Evolutionary conservation across 2,113 vertebrate species (phyloP), one percentile per base, ranked within the genome.

Genomic region (Corythaeola cristata): DNA sequence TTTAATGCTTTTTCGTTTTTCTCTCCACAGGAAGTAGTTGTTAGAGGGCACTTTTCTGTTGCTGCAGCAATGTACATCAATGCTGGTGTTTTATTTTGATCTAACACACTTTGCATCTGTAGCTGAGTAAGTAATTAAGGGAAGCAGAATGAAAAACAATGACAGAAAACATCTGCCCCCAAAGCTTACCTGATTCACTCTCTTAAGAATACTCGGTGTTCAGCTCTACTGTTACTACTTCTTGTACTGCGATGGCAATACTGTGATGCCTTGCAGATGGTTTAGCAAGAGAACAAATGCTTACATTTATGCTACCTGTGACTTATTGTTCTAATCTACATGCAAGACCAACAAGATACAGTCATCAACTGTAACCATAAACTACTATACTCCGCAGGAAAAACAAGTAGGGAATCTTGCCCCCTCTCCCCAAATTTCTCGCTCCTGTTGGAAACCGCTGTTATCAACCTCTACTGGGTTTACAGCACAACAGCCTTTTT

Each of bases 201-300:
- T 67, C 35, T 59, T 39, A 59, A 26, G 37, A 64, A 21, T 6
- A 33, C 18, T 56, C 1, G 0, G 8, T 23, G 35, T 69, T 68
- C 58, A 68, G 41, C 32, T 64, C 39, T 64, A 23, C 53, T 47
- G 17, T 28, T 64, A 44, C 30, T 45, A 11, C 17, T 81, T 44
- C 41, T 79, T 24, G n/a, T 22, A 62, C 27, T 28, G 45, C 1
- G 3, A 6, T 18, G 35, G 26, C 35, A 64, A 52, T 35, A 37
- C 6, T 35, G 22, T 0, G 0, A 30, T 26, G 28, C 20, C 72
- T 66, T 74, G 30, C 45, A 86, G 33, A 19, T 0, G 0, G 15
- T 53, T 90, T 69, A 69, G 47, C 64, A 63, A 74, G 47, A 41
- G 19, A 69, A 62, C 18, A 50, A 91, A 64, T 28, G 59, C 10